Conservation (phyloP, 2,797 vertebrate species). For the Cetoscarus ocellatus region DNA sequence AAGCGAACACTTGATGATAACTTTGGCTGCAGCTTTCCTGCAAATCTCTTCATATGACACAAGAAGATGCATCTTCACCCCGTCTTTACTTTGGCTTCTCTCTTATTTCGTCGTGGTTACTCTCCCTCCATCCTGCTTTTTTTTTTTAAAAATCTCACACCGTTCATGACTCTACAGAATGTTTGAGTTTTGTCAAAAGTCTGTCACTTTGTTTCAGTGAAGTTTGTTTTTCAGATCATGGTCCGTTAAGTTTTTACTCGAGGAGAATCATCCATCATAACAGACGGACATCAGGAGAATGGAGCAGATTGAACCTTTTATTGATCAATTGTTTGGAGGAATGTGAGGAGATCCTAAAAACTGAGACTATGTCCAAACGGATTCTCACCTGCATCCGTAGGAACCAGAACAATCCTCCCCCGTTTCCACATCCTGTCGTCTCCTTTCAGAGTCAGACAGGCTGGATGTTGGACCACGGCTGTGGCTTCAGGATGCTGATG, state of each 20-base stretch:
- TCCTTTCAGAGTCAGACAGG: not conserved
- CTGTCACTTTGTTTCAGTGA: not conserved
- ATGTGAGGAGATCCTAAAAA: constrained; percentile 13
- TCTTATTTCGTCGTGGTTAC: no score
- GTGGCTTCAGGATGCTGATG: constrained; percentile 10
- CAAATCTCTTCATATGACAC: constrained; percentile 16
- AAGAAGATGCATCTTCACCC: constrained; percentile 23
- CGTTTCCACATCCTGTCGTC: constrained; percentile 14
- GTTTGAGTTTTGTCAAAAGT: not conserved
- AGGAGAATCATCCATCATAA: not conserved
- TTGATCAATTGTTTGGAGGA: not conserved
- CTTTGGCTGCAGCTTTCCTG: constrained; percentile 14
- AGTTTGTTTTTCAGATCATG: no score
- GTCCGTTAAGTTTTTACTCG: not conserved
- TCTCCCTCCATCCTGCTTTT: no score
- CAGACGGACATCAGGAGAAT: not conserved
- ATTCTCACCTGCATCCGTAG: constrained; percentile 4
- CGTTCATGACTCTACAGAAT: not conserved
- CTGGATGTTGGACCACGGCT: not conserved
- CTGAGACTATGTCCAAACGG: constrained; percentile 11
- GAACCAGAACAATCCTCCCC: not conserved
- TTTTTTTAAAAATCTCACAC: not conserved
- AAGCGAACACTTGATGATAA: not conserved
- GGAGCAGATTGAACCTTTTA: not conserved
- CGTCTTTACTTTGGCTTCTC: constrained; percentile 4